Conservation (phyloP, 2,888 invertebrate species). For the Chironomus tentans region DNA sequence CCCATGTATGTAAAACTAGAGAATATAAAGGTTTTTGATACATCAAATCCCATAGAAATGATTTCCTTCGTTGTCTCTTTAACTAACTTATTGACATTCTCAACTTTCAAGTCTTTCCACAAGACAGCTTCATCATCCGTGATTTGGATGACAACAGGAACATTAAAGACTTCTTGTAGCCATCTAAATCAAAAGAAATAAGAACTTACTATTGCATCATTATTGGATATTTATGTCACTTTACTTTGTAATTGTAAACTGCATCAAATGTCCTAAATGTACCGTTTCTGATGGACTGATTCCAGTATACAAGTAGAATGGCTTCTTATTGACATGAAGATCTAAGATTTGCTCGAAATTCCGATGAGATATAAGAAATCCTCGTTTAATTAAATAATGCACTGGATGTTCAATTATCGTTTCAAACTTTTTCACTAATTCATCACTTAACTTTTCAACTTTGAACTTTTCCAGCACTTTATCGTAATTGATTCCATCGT, state of each 20-base stretch:
- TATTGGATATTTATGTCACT: conserved; percentile 34
- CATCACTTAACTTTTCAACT: conserved; percentile 79
- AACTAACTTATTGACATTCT: conserved; percentile 76
- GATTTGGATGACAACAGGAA: conserved; percentile 90
- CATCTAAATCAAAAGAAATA: conserved; percentile 51
- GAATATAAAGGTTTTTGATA: conserved; percentile 93
- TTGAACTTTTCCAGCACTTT: conserved; percentile 95
- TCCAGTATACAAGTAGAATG: conserved; percentile 95
- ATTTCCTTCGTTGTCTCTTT: conserved; percentile 95
- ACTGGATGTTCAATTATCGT: conserved; percentile 74
- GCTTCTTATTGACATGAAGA: conserved; percentile 77
- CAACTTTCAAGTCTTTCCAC: conserved; percentile 90
- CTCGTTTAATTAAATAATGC: conserved; percentile 83
- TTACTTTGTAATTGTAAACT: conserved; percentile 93
- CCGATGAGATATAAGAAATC: conserved; percentile 96
- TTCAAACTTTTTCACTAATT: conserved; percentile 75
- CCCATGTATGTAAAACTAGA: conserved; percentile 90
- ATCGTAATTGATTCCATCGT: conserved; percentile 92
- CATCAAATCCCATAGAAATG: conserved; percentile 90
- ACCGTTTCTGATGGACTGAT: conserved; percentile 91
- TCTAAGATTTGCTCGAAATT: conserved; percentile 82
- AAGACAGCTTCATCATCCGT: conserved; percentile 98
- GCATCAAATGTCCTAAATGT: conserved; percentile 95
- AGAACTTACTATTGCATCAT: neutral
- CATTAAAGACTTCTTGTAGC: conserved; percentile 94